A percentile compares a stretch with the other conserved stretches of the same genome.
Conservation (phyloP, 2,113 vertebrate genomes). For the Actenoides lindsayi region DNA sequence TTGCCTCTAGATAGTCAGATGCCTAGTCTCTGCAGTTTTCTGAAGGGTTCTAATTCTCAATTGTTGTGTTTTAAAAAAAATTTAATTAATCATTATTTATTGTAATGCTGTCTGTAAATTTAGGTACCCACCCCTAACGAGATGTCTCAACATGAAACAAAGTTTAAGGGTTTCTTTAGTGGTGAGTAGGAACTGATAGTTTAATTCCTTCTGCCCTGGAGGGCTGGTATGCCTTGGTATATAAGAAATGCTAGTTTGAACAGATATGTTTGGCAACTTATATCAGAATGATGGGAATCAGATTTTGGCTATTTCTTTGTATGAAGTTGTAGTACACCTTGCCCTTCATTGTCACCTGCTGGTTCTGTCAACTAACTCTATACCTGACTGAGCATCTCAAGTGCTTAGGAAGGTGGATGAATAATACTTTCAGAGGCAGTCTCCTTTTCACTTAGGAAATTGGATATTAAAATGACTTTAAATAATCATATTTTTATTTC, state of each 20-base stretch:
- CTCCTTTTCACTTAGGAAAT: background rate
- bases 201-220: conserved; percentile 21
- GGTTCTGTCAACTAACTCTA: background rate
- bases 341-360: background rate
- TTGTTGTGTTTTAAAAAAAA: background rate
- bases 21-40: conserved; percentile 37
- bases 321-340: background rate
- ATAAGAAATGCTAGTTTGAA: conserved; percentile 16
- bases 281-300: background rate
- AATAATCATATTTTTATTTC: background rate
- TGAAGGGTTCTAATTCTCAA: conserved; percentile 26
- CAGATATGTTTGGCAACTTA: background rate
- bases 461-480: background rate
- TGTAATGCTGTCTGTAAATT: background rate
- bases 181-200: background rate
- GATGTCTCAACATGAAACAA: conserved; percentile 9
- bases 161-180: background rate
- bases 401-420: background rate
- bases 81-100: conserved; percentile 27
- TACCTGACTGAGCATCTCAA: background rate
- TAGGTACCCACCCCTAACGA: background rate
- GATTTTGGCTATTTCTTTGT: background rate
- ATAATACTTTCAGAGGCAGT: background rate
- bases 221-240: background rate
- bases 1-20: conserved; percentile 57